Evolutionary conservation across 2,113 vertebrate genomes (phyloP).

Genomic region (Neomonachus schauinslandi): DNA sequence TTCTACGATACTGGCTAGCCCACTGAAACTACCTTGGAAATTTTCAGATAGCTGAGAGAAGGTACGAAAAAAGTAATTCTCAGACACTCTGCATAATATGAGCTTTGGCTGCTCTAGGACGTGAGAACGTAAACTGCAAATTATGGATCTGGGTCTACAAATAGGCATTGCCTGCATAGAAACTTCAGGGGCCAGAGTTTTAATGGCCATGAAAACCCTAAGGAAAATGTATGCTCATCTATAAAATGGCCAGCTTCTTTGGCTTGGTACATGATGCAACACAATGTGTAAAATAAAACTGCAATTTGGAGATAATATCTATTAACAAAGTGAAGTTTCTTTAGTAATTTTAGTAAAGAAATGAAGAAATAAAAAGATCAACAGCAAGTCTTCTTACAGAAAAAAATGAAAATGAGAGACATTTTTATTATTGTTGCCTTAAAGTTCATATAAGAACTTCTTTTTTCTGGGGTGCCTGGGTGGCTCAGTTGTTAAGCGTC

Average conservation of each 20-base stretch:
- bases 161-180: neutral
- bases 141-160: neutral
- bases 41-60: neutral
- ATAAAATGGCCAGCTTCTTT: neutral
- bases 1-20: neutral
- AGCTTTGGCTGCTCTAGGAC: neutral
- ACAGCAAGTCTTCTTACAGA: neutral
- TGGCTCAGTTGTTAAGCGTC: too few species aligned
- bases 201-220: neutral
- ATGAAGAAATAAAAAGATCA: neutral
- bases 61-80: constrained; percentile 18
- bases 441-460: neutral
- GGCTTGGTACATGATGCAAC: neutral
- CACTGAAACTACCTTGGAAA: neutral
- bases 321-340: neutral
- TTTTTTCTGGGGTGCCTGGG: too few species aligned
- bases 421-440: constrained; percentile 21
- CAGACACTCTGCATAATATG: neutral
- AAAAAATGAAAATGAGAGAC: neutral
- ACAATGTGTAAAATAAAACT: neutral
- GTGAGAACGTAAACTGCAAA: neutral
- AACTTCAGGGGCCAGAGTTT: neutral
- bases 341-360: constrained; percentile 26
- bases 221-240: neutral
- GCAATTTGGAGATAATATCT: neutral